Evolutionary conservation across 2,888 invertebrate species (phyloP).

Genomic region (Calliphora vomitoria): DNA sequence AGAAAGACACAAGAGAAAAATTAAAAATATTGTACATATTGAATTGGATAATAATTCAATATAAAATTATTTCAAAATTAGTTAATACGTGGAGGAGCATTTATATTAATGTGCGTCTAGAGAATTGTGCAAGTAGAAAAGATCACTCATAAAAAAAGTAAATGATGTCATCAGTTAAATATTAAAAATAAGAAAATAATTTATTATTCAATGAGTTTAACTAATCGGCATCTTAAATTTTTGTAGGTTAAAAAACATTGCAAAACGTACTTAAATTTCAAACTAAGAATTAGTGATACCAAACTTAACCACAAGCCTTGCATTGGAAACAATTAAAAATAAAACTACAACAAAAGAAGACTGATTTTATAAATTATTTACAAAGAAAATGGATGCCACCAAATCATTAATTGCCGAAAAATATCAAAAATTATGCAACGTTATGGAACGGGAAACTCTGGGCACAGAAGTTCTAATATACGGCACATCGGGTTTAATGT

Average conservation of each 20-base stretch:
- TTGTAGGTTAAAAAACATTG: slow-evolving; percentile 58
- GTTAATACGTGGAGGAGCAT: slow-evolving; percentile 27
- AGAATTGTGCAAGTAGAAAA: slow-evolving; percentile 47
- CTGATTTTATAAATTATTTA: slow-evolving; percentile 19
- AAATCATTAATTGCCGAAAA: slow-evolving; percentile 77
- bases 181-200: slow-evolving; percentile 41
- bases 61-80: slow-evolving; percentile 26
- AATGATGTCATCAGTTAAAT: slow-evolving; percentile 69
- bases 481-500: slow-evolving; percentile 80
- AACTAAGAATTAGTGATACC: neutral
- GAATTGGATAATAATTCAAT: slow-evolving; percentile 54
- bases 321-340: neutral
- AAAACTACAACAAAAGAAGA: slow-evolving; percentile 33
- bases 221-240: slow-evolving; percentile 63
- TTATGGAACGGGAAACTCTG: slow-evolving; percentile 80
- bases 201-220: slow-evolving; percentile 52
- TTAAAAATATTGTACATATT: slow-evolving; percentile 32
- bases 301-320: neutral
- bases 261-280: slow-evolving; percentile 46
- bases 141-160: slow-evolving; percentile 50
- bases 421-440: slow-evolving; percentile 80
- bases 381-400: slow-evolving; percentile 75
- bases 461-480: slow-evolving; percentile 80
- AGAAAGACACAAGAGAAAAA: slow-evolving; percentile 17
- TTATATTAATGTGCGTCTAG: neutral